Evolutionary conservation across 2,888 invertebrate genomes (phyloP), one percentile per base, ranked within the genome.

Genomic region (Notodonta ziczac): DNA sequence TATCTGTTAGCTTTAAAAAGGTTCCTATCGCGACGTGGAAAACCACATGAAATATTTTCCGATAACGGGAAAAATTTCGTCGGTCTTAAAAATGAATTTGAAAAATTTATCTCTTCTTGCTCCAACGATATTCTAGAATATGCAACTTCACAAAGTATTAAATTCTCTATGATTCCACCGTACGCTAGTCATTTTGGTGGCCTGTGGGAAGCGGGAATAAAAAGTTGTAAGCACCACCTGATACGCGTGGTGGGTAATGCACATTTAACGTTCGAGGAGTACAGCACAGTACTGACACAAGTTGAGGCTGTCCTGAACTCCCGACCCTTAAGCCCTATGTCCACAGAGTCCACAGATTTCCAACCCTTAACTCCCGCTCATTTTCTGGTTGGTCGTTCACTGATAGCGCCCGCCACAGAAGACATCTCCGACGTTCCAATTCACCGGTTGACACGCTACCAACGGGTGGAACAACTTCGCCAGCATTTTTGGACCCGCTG

Each of bases 401-500:
- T 53, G 52, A 53, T 35, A 10, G 52, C 52, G 5, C 52, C 52
- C 9, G 52, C 24, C 6, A 35, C 35, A 5, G 52, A 7, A 10
- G 52, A 35, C 12, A 24, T 53, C 13, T 3, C 24, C 13, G 35
- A 53, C 16, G 5, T 13, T 2, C 52, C 52, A 3, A 24, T 10
- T 13, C 32, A 53, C 52, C 35, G 52, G 7, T 16, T 53, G 5
- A 53, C 52, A 35, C 32, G 35, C 12, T 53, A 53, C 16, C 52
- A 53, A 10, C 8, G 52, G 12, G 52, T 32, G 5, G 52, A 53
- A 16, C 52, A 53, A 53, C 5, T 53, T 35, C 32, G 52, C 9
- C 52, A 53, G 13, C 52, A 53, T 35, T 53, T 53, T 7, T 53
- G 52, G 52, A 35, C 12, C 52, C 14, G 32, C 14, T 53, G 52